Base-by-base conservation (phyloP, 1,140 invertebrate species). In the Acarapis woodi region DNA sequence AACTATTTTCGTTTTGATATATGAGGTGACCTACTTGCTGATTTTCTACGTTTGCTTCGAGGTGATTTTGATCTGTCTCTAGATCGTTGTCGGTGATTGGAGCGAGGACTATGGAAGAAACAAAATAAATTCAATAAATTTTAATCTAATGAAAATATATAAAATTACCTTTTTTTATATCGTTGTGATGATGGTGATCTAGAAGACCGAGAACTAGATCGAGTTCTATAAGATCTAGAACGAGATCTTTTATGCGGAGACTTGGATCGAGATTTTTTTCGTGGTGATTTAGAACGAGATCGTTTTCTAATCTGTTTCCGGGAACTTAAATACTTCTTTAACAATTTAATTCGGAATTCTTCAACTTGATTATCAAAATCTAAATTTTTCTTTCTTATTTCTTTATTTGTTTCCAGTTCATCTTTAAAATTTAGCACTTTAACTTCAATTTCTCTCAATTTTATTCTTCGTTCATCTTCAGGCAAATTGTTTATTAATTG, bases 361-460 rank as follows among this genome's bases (percentile, higher is more conserved):
- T 85, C 73, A 1, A 90, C 71, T 60, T 88, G 80, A 49, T 76
- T 68, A 35, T 63, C 52, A 41, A 80, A 63, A 10, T 67, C 66
- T 65, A 78, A 73, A 5, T 70, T 72, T 5, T 48, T 42, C 56
- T 82, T 79, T 2, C 77, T 51, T 26, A 62, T 64, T 39, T 73
- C 61, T 48, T 69, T 65, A 3, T 82, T 80, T 14, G 68, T 71
- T 59, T 93, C 85, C 31, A 93, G 54, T 57, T 93, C 83, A 62
- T 94, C 85, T 59, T 88, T 82, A 61, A 87, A 93, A 50, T 82
- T 75, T 59, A 90, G 65, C 12, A 80, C 78, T 60, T 85, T 83
- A 30, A 61, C 57, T 49, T 94, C 85, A 46, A 94, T 79, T 55
- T 88, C 82, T 35, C 83, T 62, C 26, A 94, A 57, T 53, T 75